Conservation (phyloP, 1,140 invertebrate genomes). For the Tetragonula clypearis region DNA sequence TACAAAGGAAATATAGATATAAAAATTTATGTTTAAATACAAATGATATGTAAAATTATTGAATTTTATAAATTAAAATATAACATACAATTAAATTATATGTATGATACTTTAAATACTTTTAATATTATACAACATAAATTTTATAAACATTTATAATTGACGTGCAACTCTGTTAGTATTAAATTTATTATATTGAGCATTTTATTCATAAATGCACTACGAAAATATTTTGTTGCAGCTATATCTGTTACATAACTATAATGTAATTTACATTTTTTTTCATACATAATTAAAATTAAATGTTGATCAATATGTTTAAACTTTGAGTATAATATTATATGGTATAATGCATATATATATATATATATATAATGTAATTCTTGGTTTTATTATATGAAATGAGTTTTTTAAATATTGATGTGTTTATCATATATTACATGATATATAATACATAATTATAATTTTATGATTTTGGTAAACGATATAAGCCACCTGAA, state of each 20-base stretch:
- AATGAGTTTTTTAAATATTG: neutral
- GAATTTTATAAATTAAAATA: neutral
- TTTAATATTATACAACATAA: neutral
- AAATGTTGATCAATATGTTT: neutral
- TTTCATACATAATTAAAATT: neutral
- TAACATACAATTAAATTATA: neutral
- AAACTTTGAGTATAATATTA: neutral
- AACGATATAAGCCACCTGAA: conserved; percentile 92
- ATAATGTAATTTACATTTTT: conserved; percentile 21
- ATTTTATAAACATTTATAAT: neutral
- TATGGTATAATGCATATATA: neutral
- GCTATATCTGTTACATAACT: conserved; percentile 1
- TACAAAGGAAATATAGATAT: neutral
- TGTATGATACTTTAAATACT: neutral
- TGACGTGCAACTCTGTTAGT: conserved; percentile 51
- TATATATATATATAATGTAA: neutral
- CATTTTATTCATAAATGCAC: conserved; percentile 15
- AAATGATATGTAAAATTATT: neutral
- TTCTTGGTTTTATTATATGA: neutral
- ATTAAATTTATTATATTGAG: conserved; percentile 47
- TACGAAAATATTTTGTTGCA: conserved; percentile 32
- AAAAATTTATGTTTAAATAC: neutral
- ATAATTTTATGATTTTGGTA: conserved; percentile 85
- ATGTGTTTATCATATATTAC: neutral
- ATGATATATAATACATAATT: neutral